Evolutionary conservation across 2,888 invertebrate genomes (phyloP).

Genomic region (Drosophila rubida): DNA sequence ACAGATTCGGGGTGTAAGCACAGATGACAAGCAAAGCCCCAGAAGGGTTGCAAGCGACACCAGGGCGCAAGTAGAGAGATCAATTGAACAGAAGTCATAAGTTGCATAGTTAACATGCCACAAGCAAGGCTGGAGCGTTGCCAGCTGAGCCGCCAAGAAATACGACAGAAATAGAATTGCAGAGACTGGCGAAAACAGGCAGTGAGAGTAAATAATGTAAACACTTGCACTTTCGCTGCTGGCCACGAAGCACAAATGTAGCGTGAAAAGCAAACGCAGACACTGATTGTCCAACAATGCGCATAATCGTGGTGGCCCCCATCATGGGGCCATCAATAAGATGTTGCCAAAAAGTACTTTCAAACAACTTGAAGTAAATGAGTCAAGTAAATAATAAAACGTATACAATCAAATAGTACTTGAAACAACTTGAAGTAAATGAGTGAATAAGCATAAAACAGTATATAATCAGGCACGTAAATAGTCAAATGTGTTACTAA

Average conservation of each 20-base stretch:
- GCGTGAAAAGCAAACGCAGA: background rate
- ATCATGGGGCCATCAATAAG: background rate
- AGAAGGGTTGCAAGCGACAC: constrained; percentile 47
- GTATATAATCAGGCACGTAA: no score
- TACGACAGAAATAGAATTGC: background rate
- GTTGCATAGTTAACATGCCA: constrained; percentile 55
- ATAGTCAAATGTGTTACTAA: no score
- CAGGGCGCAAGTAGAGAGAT: constrained; percentile 37
- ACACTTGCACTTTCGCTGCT: background rate
- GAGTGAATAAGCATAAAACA: no score
- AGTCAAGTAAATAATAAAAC: no score
- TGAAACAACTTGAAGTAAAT: no score
- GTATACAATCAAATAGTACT: no score
- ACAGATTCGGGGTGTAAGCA: constrained; percentile 51
- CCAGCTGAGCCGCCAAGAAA: constrained; percentile 15
- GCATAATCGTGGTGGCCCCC: background rate
- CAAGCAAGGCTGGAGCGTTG: constrained; percentile 39
- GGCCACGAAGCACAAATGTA: background rate
- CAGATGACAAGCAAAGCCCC: constrained; percentile 56
- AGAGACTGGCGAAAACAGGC: background rate
- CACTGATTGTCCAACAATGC: background rate
- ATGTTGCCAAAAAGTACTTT: no score
- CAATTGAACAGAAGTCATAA: constrained; percentile 48
- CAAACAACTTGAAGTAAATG: no score
- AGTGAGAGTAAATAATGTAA: background rate